Base-by-base conservation (phyloP, 2,888 invertebrate genomes). In the Ephialtes manifestator region DNA sequence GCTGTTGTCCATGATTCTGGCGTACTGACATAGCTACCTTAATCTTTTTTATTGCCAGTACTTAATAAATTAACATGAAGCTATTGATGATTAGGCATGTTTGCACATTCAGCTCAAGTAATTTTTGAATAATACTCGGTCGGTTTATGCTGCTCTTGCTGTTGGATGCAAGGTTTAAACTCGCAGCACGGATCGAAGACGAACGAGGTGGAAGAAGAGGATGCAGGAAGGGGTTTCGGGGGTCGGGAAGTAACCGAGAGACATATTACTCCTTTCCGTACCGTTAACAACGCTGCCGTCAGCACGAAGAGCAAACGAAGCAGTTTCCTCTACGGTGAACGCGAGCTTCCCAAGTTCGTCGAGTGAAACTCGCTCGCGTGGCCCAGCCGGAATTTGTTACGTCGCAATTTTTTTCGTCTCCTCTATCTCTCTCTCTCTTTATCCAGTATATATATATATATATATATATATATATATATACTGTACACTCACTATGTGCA, bases 231-330 rank as follows among this genome's bases (percentile, higher is more conserved):
- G 31, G 20, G 63, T 2, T 7, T 13, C 3, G 68, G n/a, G 70
- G 67, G 60, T 72, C 48, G 78, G 55, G 58, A 68, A 63, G 70
- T 72, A 81, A 84, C 76, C 81, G 72, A 75, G 82, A 82, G 85
- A 82, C 85, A 85, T 85, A 85, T 85, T 85, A 85, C 85, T 85
- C 78, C 82, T 85, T 85, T 82, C 85, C 85, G 85, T 85, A 82
- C 81, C 85, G 85, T 85, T 85, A 85, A 85, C 85, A 85, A 85
- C 81, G 85, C 75, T 75, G 76, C 82, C 82, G 85, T 85, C 85
- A 85, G 85, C 81, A 85, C 85, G 81, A 85, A 81, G 81, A 85
- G 85, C 85, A 85, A 82, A 85, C 85, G 85, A 85, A 85, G 85
- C 85, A 85, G 85, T 85, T 85, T 85, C 78, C 78, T 85, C 78